Evolutionary conservation across 2,797 vertebrate genomes (phyloP).

Genomic region (Microctenopoma stevenorrisi): DNA sequence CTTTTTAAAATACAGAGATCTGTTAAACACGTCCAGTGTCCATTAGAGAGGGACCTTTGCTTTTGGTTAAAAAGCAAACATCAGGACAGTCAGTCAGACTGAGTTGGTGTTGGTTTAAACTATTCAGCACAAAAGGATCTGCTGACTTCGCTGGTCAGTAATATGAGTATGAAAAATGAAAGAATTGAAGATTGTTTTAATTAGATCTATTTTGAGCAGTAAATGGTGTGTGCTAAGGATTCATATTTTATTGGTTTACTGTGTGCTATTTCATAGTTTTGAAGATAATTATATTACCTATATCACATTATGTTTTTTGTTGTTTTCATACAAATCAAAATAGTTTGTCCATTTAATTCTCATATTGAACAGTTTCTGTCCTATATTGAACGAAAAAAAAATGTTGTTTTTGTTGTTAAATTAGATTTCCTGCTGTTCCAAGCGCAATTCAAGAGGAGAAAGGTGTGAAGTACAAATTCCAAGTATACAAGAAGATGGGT

Average conservation of each 20-base stretch:
- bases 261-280: neutral
- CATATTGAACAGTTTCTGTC: neutral
- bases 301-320: too few species aligned
- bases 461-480: constrained; percentile 82
- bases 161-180: neutral
- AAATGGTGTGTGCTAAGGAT: neutral
- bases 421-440: constrained; percentile 81
- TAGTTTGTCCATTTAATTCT: neutral
- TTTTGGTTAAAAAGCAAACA: constrained; percentile 17
- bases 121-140: constrained; percentile 7
- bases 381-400: neutral
- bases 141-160: constrained; percentile 21
- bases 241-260: neutral
- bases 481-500: constrained; percentile 80
- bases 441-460: constrained; percentile 85
- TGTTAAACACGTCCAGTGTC: neutral
- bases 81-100: constrained; percentile 21
- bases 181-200: neutral
- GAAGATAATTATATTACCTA: neutral
- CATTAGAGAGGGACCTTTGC: constrained; percentile 2
- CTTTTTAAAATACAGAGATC: neutral
- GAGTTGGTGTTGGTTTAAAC: neutral
- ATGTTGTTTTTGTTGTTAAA: constrained; percentile 13
- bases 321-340: neutral
- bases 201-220: neutral